Evolutionary conservation across 2,113 vertebrate genomes (phyloP).

Genomic region (Bubo bubo): DNA sequence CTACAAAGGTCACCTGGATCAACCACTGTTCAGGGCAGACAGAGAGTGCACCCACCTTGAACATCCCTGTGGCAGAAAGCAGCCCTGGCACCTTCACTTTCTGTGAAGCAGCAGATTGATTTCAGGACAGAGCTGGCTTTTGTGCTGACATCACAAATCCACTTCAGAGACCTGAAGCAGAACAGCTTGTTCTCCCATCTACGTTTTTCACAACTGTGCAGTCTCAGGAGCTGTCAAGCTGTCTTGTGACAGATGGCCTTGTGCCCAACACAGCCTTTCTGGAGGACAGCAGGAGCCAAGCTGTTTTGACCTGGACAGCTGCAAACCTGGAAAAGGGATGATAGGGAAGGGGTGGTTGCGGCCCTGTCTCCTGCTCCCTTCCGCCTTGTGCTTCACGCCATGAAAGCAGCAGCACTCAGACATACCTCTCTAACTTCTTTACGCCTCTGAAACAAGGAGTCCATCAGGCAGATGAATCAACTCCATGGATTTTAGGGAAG

Average conservation of each 20-base stretch:
- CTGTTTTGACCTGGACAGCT: neutral
- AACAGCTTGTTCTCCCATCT: conserved; percentile 37
- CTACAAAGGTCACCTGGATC: neutral
- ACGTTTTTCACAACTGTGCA: neutral
- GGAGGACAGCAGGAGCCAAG: neutral
- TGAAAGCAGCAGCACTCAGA: neutral
- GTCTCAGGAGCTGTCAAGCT: neutral
- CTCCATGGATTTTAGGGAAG: neutral
- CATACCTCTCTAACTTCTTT: neutral
- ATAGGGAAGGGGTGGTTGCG: neutral
- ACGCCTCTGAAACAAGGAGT: neutral
- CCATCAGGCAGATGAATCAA: neutral
- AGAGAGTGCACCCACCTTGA: neutral
- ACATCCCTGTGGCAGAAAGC: neutral
- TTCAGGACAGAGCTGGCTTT: neutral
- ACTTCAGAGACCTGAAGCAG: neutral
- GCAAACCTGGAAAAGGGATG: neutral
- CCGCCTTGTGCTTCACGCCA: neutral
- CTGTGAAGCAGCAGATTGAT: neutral
- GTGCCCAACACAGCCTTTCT: neutral
- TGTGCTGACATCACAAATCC: neutral
- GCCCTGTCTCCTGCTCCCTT: neutral
- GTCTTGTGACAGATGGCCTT: neutral
- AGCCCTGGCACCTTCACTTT: neutral
- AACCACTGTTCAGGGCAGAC: neutral